phyloP scores from a whole-genome alignment of 2,113 vertebrate species.

The Pseudorasbora parva region DNA sequence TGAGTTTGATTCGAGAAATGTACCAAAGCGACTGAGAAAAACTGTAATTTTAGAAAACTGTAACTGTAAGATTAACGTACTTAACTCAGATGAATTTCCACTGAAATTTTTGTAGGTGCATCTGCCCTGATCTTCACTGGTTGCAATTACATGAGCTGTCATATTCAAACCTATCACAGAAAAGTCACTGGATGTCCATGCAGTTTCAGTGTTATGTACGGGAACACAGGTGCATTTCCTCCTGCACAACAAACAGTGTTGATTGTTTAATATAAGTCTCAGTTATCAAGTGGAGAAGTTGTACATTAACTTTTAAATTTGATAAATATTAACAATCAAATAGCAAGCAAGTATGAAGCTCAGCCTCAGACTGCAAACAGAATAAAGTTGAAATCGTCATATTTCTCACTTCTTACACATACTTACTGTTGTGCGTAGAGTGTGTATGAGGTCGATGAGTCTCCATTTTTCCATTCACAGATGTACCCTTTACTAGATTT shows the following conservation, averaged over 20 bases:
- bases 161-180: accelerated
- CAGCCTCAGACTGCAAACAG: neutral
- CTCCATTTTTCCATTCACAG: constrained; percentile 66
- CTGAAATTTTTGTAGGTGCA: constrained; percentile 67
- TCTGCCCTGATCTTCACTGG: constrained; percentile 14
- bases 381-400: neutral
- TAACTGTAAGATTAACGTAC: constrained; percentile 65
- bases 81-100: constrained; percentile 41
- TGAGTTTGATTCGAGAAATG: too few relatives aligned
- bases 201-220: constrained; percentile 9
- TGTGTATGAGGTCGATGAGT: constrained; percentile 45
- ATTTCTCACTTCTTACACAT: neutral
- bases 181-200: accelerated
- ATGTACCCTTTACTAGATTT: accelerated
- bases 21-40: too few relatives aligned
- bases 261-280: neutral
- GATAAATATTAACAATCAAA: neutral
- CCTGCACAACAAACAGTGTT: neutral
- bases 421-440: constrained; percentile 60
- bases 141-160: constrained; percentile 58
- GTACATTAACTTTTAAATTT: neutral
- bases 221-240: neutral
- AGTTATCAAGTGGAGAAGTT: neutral
- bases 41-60: too few relatives aligned
- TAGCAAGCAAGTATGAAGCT: neutral